Conservation (phyloP, 2,888 invertebrate genomes). For the Baronia brevicornis region DNA sequence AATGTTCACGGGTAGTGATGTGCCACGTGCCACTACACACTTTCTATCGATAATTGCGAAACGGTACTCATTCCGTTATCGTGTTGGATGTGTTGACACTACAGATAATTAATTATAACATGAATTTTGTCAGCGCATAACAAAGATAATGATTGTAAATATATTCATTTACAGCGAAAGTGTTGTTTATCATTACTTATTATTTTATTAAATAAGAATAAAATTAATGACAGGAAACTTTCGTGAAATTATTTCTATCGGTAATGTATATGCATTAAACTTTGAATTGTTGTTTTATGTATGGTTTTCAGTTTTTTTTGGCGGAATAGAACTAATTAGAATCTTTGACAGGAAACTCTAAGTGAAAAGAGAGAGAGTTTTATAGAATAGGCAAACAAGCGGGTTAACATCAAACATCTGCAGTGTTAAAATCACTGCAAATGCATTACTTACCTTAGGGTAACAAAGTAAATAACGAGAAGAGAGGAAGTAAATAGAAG, state of each 20-base stretch:
- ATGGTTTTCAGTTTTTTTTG: too few relatives aligned
- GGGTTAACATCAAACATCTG: too few relatives aligned
- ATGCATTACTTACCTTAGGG: too few relatives aligned
- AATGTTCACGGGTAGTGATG: slow-evolving; percentile 4
- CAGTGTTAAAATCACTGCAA: too few relatives aligned
- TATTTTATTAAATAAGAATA: slow-evolving; percentile 8
- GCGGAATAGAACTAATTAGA: too few relatives aligned
- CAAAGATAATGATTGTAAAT: slow-evolving; percentile 2
- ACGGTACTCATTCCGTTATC: slow-evolving; percentile 7
- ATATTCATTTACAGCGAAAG: slow-evolving; percentile 8
- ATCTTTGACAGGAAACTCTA: too few relatives aligned
- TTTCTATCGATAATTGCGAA: slow-evolving; percentile 9
- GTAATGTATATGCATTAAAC: not conserved
- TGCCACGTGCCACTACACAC: slow-evolving; percentile 1
- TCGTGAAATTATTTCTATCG: not conserved
- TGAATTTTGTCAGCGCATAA: slow-evolving; percentile 2
- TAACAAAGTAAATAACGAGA: too few relatives aligned
- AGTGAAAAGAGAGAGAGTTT: too few relatives aligned
- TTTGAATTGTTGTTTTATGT: too few relatives aligned
- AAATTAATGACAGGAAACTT: not conserved
- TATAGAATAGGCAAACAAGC: too few relatives aligned
- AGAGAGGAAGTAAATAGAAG: too few relatives aligned
- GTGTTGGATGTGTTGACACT: not conserved
- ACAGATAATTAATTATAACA: slow-evolving; percentile 3
- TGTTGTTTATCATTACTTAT: slow-evolving; percentile 6